These are phyloP conservation scores for Agrotis puta DNA, from an alignment of 2,888 invertebrate genomes.

Conservation along the genomic window DNA sequence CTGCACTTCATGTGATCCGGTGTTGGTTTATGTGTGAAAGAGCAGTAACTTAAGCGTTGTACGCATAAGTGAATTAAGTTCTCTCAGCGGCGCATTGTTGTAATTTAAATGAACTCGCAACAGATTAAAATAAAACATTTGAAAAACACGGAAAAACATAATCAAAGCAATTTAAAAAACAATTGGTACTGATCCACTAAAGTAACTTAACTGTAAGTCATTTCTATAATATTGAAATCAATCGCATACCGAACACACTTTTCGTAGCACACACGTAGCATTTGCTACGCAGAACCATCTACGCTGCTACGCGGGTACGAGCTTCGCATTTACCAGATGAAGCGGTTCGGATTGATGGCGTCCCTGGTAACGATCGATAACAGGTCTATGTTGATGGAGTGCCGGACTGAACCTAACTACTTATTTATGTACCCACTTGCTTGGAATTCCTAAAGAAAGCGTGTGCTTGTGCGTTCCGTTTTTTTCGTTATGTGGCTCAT, in stretches of 20 bases:
- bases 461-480: not conserved
- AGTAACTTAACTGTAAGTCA: not conserved
- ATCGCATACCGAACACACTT: not conserved
- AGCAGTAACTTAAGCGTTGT: not conserved
- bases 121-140: no score
- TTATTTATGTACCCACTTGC: constrained; percentile 15
- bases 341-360: constrained; percentile 45
- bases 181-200: not conserved
- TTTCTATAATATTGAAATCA: not conserved
- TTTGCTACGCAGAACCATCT: not conserved
- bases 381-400: constrained; percentile 38
- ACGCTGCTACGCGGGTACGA: constrained; percentile 6
- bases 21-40: not conserved
- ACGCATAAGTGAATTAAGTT: not conserved
- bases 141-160: no score
- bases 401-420: constrained; percentile 14
- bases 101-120: no score
- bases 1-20: constrained; percentile 8
- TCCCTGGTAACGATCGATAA: constrained; percentile 17
- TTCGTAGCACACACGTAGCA: constrained; percentile 19
- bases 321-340: constrained; percentile 48
- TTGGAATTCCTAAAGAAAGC: not conserved
- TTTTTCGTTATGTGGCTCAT: not conserved
- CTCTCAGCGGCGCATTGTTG: not conserved
- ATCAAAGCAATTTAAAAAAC: no score